Evolutionary conservation across 2,797 vertebrate genomes (phyloP), one percentile per base, ranked within the genome.

Genomic region (Chelon auratus): DNA sequence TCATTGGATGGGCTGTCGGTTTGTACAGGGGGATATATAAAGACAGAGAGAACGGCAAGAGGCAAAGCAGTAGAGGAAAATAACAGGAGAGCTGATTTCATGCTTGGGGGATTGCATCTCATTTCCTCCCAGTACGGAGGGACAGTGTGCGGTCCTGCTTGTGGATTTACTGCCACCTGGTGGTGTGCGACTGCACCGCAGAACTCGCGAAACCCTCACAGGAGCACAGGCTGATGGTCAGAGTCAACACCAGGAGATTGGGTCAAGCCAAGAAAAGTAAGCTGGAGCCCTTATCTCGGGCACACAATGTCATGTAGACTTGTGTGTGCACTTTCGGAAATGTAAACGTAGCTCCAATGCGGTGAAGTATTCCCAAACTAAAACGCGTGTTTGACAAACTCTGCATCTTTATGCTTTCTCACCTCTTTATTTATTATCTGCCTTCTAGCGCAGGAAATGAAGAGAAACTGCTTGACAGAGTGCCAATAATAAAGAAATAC

Each of bases 51-150:
- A 75, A 48, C 72, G 62, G 78, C 50, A 77, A 82, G 67, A 87
- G 57, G 60, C 50, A 76, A 83, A 79, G 75, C 86, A 78, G 65
- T 13, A 50, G 68, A 84, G 78, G 79, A 61, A 91, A 92, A 91
- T 83, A 90, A 85, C 80, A 86, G 82, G 83, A 90, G 86, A 93
- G 88, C 88, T 90, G 90, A 93, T 93, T 93, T 91, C 90, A 92
- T 91, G 90, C 92, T 92, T 72, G 62, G 71, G 78, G 86, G 88
- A 90, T 90, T 91, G 91, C 87, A 86, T 92, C 87, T 92, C 78
- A 92, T 91, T 92, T 90, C 81, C 78, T 81, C 52, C 36, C 74
- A 66, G 62, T 6, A 11, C 2, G 0, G 39, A 66, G 43, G 54
- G 53, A 22, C 40, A 7, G 52, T 5, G 60, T 62, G 75, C 77